phyloP scores from a whole-genome alignment of 2,888 invertebrate species.

The Drosophila mulleri region DNA sequence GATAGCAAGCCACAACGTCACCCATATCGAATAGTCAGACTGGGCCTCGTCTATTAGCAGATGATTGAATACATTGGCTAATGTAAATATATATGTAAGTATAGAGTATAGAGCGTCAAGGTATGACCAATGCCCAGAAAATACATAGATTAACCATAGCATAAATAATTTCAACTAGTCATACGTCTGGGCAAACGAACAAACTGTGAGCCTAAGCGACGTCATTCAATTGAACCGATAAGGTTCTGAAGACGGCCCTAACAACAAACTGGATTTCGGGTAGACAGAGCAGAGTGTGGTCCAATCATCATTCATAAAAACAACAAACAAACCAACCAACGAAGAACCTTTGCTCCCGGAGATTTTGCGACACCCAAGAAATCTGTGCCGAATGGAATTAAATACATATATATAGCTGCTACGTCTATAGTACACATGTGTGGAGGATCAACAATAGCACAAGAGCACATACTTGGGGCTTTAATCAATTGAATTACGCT shows the following conservation, averaged over 20 bases:
- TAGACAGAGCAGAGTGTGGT: conserved; percentile 6
- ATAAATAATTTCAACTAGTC: not conserved
- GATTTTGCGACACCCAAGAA: conserved; percentile 61
- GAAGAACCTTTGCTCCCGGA: conserved; percentile 79
- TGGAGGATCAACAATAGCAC: conserved; percentile 39
- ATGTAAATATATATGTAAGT: conserved; percentile 7
- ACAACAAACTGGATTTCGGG: conserved; percentile 20
- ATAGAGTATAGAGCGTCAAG: not conserved
- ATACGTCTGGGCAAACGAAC: not conserved
- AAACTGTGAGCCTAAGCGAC: not conserved
- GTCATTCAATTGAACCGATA: conserved; percentile 38
- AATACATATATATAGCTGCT: not conserved
- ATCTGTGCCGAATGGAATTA: conserved; percentile 56
- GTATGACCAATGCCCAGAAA: not conserved
- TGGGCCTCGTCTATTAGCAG: conserved; percentile 3
- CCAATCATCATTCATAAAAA: conserved; percentile 59
- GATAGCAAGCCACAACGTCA: conserved; percentile 47
- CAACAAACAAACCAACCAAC: conserved; percentile 23
- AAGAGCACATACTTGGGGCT: conserved; percentile 33
- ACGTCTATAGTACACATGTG: conserved; percentile 16
- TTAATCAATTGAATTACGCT: conserved; percentile 75
- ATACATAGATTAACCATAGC: not conserved
- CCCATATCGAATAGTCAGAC: conserved; percentile 26
- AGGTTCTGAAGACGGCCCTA: conserved; percentile 11
- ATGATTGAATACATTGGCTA: conserved; percentile 16